Evolutionary conservation across 2,888 invertebrate species (phyloP).

Genomic region (Netelia fuscicornis): DNA sequence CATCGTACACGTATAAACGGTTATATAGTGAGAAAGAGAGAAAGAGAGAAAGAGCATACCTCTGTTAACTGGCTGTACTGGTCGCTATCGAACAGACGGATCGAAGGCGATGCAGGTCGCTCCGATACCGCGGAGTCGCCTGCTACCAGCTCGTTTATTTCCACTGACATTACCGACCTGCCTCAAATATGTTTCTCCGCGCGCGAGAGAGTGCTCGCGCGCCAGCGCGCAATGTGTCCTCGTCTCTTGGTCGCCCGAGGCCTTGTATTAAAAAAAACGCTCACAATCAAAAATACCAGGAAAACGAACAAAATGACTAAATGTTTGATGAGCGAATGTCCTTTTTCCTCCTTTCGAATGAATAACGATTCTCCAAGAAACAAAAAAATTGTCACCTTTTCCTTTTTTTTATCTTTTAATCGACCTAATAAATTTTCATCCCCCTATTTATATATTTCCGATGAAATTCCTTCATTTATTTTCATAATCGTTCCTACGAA

Average conservation of each 20-base stretch:
- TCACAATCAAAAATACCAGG: not conserved
- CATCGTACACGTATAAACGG: constrained; percentile 5
- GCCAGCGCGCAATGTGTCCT: constrained; percentile 40
- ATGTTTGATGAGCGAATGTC: too few relatives aligned
- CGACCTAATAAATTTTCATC: too few relatives aligned
- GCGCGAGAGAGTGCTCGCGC: constrained; percentile 51
- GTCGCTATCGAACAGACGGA: constrained; percentile 70
- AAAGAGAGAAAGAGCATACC: constrained; percentile 6
- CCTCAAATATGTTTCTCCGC: constrained; percentile 75
- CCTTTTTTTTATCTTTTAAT: too few relatives aligned
- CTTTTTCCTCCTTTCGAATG: too few relatives aligned
- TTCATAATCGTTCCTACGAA: constrained; percentile 1
- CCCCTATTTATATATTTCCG: not conserved
- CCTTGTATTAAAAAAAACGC: not conserved
- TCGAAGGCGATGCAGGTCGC: constrained; percentile 79
- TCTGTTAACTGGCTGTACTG: constrained; percentile 27
- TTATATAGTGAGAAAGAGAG: constrained; percentile 21
- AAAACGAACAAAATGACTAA: too few relatives aligned
- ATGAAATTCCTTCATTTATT: not conserved
- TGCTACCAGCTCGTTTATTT: constrained; percentile 65
- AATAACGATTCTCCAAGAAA: too few relatives aligned
- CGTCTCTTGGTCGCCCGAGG: constrained; percentile 14
- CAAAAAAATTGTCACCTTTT: too few relatives aligned
- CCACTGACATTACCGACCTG: constrained; percentile 80
- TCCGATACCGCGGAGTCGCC: constrained; percentile 58